Percentiles rank a stretch among this genome's conserved stretches.
Evolutionary conservation across 2,113 vertebrate species (phyloP).

Genomic region (Siniperca knerii): DNA sequence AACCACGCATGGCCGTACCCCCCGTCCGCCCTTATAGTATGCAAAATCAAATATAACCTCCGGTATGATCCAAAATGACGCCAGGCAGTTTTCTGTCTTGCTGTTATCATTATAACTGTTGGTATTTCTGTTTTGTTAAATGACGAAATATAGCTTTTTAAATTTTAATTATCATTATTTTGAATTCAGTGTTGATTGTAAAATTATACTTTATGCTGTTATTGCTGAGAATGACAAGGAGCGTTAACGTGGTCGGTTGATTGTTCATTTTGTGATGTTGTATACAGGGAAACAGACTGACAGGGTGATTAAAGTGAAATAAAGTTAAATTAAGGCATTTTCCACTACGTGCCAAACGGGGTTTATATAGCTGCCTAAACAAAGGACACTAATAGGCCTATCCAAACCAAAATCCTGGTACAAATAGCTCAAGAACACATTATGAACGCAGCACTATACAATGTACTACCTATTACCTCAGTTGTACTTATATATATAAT

Average conservation of each 20-base stretch:
- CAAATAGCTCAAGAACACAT: conserved; percentile 64
- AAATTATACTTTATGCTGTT: conserved; percentile 3
- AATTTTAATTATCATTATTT: conserved; percentile 35
- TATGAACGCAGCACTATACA: conserved; percentile 80
- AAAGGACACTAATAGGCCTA: conserved; percentile 48
- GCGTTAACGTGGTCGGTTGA: conserved; percentile 48
- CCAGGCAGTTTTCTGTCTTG: conserved; percentile 33
- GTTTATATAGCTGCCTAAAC: conserved; percentile 57
- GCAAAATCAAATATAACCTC: conserved; percentile 47
- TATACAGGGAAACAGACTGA: conserved; percentile 50
- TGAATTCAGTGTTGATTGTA: conserved; percentile 57
- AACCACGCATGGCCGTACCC: not conserved
- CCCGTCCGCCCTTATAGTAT: not conserved
- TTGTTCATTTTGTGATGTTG: conserved; percentile 56
- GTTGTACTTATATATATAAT: conserved; percentile 68
- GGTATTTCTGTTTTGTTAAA: conserved; percentile 27
- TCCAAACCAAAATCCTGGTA: conserved; percentile 75
- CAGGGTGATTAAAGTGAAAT: conserved; percentile 17
- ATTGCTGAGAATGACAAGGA: conserved; percentile 45
- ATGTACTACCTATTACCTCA: conserved; percentile 84
- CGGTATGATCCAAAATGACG: conserved; percentile 43
- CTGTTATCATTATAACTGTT: conserved; percentile 31
- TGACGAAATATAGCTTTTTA: conserved; percentile 36
- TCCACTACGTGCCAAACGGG: conserved; percentile 35
- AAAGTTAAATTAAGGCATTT: conserved; percentile 12